Evolutionary conservation across 2,113 vertebrate species (phyloP).

Genomic region (Cepphus grylle): DNA sequence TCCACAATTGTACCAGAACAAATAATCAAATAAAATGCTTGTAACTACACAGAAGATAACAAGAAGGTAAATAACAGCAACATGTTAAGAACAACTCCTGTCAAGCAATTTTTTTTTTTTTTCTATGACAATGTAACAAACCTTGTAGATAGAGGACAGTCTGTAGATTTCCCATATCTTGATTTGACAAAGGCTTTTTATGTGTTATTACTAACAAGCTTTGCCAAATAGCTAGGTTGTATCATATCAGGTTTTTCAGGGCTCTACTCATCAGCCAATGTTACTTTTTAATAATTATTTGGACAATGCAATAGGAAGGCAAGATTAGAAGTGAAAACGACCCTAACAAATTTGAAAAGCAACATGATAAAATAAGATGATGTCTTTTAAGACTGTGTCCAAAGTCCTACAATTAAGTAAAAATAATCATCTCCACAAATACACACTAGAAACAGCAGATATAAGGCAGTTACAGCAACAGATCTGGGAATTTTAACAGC

Average conservation of each 20-base stretch:
- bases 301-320: neutral
- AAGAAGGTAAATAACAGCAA: neutral
- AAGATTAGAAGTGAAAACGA: neutral
- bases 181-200: neutral
- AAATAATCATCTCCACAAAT: neutral
- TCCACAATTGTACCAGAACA: neutral
- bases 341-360: neutral
- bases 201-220: neutral
- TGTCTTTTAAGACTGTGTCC: neutral
- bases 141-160: neutral
- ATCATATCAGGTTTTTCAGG: neutral
- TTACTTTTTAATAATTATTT: neutral
- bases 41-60: neutral
- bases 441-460: neutral
- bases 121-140: neutral
- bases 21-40: neutral
- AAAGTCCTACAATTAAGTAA: neutral
- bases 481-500: neutral
- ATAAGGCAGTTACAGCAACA: neutral
- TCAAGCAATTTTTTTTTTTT: neutral
- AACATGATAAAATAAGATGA: neutral
- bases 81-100: neutral
- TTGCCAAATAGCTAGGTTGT: neutral
- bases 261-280: neutral
- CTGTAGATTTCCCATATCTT: neutral